Conservation (phyloP, 30 jellyfish, hydroid and myxozoan genomes). For the Turritopsis dohrnii region DNA sequence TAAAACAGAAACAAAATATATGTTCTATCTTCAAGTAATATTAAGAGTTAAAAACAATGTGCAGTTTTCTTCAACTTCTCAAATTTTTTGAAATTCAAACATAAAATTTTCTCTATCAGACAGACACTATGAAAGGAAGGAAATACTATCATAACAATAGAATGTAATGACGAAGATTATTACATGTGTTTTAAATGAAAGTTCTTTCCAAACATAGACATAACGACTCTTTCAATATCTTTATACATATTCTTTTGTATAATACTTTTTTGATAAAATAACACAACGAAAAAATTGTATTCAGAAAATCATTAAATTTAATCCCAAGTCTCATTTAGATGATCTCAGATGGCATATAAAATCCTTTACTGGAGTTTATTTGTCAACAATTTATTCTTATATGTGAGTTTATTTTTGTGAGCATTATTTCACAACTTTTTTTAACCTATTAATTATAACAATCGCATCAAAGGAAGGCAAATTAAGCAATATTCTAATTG, state of each 20-base stretch:
- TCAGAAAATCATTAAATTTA: neutral
- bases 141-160: neutral
- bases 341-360: too few relatives aligned
- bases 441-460: neutral
- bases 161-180: neutral
- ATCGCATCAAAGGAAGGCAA: neutral
- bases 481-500: neutral
- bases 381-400: neutral
- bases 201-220: neutral
- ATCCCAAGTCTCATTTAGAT: neutral
- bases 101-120: neutral
- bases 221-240: neutral
- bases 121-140: neutral
- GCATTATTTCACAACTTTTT: neutral
- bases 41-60: too few relatives aligned
- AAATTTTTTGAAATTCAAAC: neutral
- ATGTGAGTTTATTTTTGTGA: neutral
- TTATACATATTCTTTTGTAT: too few relatives aligned
- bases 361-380: too few relatives aligned
- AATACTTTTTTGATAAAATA: too few relatives aligned
- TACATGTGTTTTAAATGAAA: neutral
- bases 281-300: neutral
- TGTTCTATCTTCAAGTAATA: too few relatives aligned
- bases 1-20: too few relatives aligned
- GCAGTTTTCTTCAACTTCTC: neutral